Evolutionary conservation across 2,888 invertebrate genomes (phyloP), one percentile per base, ranked within the genome.

Genomic region (Mesoligia furuncula): DNA sequence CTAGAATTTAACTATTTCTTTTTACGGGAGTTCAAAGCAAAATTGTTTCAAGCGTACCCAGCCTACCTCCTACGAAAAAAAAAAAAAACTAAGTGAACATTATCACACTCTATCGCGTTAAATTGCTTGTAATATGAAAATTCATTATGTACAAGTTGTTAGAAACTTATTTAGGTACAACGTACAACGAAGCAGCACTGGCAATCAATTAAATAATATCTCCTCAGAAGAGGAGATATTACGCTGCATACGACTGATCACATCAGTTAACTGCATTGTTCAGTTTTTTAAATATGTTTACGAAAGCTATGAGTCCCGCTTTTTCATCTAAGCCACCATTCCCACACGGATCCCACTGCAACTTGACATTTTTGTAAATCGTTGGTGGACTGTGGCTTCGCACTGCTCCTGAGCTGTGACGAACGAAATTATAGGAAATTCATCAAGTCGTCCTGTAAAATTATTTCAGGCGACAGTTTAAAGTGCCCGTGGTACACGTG

Each of bases 221-320:
- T 36, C 24, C 36, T 36, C 36, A 36, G 36, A 5, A 36, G 36
- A 36, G 36, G 36, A 27, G 61, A 8, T 75, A 51, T 17, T n/a
- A 31, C 0, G n/a, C 15, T 54, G 54, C 27, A 48, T 62, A n/a
- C 42, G 20, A 64, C 5, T 2, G 31, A 75, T 17, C 20, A n/a
- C 27, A 31, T n/a, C 42, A 54, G 51, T 31, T 31, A 24, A 61
- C 24, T 45, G 11, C 20, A 45, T n/a, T n/a, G 15, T 45, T 64
- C 6, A n/a, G 62, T 51, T 27, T 72, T 57, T 64, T n/a, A 20
- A 73, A 68, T 73, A 73, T 75, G 61, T 45, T 61, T 48, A 42
- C 20, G 31, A 75, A 24, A 15, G 39, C 39, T 15, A 45, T 17
- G 1, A 20, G 6, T 31, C 24, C 31, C 5, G 1, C 8, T 31